Evolutionary conservation across 2,797 vertebrate genomes (phyloP).

Genomic region (Sebastes elongatus): DNA sequence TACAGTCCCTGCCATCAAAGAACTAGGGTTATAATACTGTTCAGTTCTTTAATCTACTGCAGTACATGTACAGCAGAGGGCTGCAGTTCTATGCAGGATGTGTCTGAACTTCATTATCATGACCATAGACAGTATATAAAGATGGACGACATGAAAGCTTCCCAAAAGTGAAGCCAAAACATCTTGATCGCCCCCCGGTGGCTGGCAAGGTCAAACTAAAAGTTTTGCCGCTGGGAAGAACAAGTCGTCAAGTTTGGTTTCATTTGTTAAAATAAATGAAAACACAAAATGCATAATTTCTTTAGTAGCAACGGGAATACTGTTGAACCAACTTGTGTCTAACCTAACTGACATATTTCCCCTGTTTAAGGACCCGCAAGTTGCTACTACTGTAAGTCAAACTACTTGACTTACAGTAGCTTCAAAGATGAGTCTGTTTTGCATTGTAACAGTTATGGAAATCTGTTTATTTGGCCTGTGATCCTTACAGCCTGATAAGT

Average conservation of each 20-base stretch:
- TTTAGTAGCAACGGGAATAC: neutral
- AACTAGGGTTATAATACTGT: neutral
- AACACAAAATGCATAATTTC: neutral
- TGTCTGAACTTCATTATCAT: neutral
- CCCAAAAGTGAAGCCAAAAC: no score
- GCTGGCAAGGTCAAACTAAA: neutral
- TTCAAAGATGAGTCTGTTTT: neutral
- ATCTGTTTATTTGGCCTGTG: neutral
- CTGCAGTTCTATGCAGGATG: neutral
- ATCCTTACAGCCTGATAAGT: neutral
- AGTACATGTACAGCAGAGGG: neutral
- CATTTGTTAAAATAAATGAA: neutral
- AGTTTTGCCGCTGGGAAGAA: accelerated
- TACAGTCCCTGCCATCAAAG: neutral
- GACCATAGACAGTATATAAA: neutral
- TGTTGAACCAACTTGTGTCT: neutral
- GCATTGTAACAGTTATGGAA: neutral
- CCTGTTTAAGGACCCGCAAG: neutral
- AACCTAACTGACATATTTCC: neutral
- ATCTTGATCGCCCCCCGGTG: no score
- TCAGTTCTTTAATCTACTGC: neutral
- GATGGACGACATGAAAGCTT: no score
- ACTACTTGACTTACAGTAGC: neutral
- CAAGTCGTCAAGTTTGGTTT: neutral
- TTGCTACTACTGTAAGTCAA: neutral